Percentiles rank a stretch among this genome's conserved stretches.
phyloP scores from a whole-genome alignment of 2,113 vertebrate species.

The Poecilia latipinna region DNA sequence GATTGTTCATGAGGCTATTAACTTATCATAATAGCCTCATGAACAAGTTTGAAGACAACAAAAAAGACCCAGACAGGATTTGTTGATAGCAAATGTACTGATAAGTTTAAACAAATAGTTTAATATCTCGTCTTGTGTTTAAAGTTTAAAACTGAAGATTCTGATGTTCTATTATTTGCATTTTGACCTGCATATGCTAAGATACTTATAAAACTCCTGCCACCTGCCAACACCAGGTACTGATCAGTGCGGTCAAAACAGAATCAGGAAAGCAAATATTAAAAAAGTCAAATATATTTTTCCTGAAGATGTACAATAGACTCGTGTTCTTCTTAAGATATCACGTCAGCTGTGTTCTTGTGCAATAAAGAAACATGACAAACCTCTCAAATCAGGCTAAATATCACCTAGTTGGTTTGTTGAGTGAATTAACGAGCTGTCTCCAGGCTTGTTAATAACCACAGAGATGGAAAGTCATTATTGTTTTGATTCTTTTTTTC shows the following conservation, averaged over 20 bases:
- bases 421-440: constrained; percentile 62
- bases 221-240: neutral
- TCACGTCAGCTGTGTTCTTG: neutral
- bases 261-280: neutral
- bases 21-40: too few species aligned
- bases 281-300: neutral
- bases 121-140: too few species aligned
- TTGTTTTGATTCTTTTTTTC: constrained; percentile 36
- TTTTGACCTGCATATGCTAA: neutral
- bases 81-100: too few species aligned
- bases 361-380: constrained; percentile 4
- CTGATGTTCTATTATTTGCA: neutral
- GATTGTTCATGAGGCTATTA: too few species aligned
- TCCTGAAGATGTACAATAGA: neutral
- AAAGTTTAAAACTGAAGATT: too few species aligned
- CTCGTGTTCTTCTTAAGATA: neutral
- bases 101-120: too few species aligned
- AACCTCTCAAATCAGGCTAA: constrained; percentile 31
- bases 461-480: constrained; percentile 58
- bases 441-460: constrained; percentile 45
- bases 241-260: neutral
- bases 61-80: too few species aligned
- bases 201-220: neutral
- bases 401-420: constrained; percentile 51
- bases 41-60: too few species aligned